Percentiles rank a stretch among this genome's conserved stretches.
These are phyloP conservation scores for Xanthia icteritia DNA, from an alignment of 2,888 invertebrate genomes.

Conservation along the genomic window DNA sequence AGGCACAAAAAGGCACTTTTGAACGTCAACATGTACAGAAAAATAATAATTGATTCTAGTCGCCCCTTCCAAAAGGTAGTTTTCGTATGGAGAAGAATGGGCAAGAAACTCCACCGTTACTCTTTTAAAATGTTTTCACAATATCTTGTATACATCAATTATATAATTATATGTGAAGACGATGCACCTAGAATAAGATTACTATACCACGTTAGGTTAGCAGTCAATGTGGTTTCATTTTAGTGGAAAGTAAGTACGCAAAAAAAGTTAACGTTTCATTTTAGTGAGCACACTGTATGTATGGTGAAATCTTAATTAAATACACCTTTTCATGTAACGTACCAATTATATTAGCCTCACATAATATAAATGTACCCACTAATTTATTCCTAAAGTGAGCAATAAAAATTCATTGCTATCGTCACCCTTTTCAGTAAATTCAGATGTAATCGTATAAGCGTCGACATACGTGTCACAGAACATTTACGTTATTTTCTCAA, in stretches of 20 bases:
- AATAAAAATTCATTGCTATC: slow-evolving; percentile 40
- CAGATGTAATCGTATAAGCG: slow-evolving; percentile 54
- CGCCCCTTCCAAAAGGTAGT: too few species aligned
- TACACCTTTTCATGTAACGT: slow-evolving; percentile 30
- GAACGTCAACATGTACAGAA: too few species aligned
- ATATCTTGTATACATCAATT: too few species aligned
- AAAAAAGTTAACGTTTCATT: not conserved
- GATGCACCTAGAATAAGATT: too few species aligned
- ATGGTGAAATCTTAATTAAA: slow-evolving; percentile 17
- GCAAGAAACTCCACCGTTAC: too few species aligned
- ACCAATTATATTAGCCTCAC: slow-evolving; percentile 34
- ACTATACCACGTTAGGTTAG: too few species aligned
- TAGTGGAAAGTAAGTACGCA: not conserved
- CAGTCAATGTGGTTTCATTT: too few species aligned
- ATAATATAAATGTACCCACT: slow-evolving; percentile 34
- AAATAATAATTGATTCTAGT: too few species aligned
- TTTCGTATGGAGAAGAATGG: too few species aligned
- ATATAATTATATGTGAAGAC: too few species aligned
- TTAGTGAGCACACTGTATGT: not conserved
- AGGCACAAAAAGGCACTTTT: too few species aligned
- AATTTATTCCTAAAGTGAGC: slow-evolving; percentile 43
- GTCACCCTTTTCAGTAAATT: slow-evolving; percentile 48
- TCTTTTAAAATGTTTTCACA: too few species aligned
- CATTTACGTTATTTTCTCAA: slow-evolving; percentile 44
- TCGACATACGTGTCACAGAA: slow-evolving; percentile 51